Evolutionary conservation across 2,888 invertebrate species (phyloP).

Genomic region (Drosophila mimetica): DNA sequence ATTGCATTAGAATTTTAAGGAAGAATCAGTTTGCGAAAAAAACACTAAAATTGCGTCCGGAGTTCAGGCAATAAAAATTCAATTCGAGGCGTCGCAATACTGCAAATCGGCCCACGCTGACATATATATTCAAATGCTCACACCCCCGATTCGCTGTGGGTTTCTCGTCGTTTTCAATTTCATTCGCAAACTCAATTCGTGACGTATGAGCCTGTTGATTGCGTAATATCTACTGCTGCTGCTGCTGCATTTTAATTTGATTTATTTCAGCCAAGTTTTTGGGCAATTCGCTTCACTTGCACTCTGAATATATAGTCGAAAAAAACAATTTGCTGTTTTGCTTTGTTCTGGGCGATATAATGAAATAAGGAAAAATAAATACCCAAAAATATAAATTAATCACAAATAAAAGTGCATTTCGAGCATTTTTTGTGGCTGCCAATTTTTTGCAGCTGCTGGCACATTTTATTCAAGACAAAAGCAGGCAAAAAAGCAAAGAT

Average conservation of each 20-base stretch:
- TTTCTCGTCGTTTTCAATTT: conserved; percentile 35
- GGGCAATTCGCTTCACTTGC: conserved; percentile 23
- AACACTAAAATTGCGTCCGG: not conserved
- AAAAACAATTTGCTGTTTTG: conserved; percentile 9
- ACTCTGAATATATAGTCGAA: conserved; percentile 9
- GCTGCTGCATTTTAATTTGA: conserved; percentile 29
- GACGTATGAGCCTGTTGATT: conserved; percentile 41
- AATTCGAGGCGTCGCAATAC: conserved; percentile 25
- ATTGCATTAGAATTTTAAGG: too few species aligned
- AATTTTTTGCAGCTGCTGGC: conserved; percentile 73
- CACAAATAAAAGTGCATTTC: conserved; percentile 55
- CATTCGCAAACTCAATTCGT: conserved; percentile 26
- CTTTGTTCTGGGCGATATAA: conserved; percentile 6
- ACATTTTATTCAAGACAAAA: conserved; percentile 63
- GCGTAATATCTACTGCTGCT: conserved; percentile 29
- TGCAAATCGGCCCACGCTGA: conserved; percentile 16
- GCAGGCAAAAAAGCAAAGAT: conserved; percentile 7
- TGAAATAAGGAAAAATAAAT: conserved; percentile 15
- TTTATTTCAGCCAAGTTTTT: conserved; percentile 34
- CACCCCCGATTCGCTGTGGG: conserved; percentile 13
- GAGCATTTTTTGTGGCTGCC: conserved; percentile 51
- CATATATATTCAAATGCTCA: not conserved
- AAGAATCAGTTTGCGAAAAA: not conserved
- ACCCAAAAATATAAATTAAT: conserved; percentile 20
- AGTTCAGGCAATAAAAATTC: conserved; percentile 16